Conservation (phyloP, 2,113 vertebrate genomes). For the Naja naja region DNA sequence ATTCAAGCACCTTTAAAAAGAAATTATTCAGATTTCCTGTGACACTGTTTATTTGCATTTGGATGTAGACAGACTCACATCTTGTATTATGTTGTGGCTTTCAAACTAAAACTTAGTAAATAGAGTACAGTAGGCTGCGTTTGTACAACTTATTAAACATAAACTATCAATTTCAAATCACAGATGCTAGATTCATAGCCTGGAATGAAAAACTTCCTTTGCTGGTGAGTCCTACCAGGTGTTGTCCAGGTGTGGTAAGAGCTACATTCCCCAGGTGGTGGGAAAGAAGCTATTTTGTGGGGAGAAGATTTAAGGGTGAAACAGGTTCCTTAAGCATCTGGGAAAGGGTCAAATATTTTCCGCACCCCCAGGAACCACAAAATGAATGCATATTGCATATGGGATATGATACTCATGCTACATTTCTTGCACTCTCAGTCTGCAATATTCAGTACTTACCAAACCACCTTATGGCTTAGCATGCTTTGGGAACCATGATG, state of each 20-base stretch:
- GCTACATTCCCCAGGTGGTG: background rate
- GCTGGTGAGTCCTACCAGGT: background rate
- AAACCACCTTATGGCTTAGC: background rate
- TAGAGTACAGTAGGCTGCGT: background rate
- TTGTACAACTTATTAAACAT: background rate
- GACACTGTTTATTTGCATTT: slow-evolving; percentile 26
- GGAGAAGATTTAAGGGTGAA: background rate
- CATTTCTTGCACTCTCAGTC: background rate
- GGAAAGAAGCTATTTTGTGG: background rate
- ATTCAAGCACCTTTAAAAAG: slow-evolving; percentile 30
- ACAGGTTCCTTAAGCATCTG: background rate
- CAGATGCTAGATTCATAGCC: background rate
- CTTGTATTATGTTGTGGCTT: background rate
- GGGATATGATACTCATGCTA: background rate
- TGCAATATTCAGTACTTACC: background rate
- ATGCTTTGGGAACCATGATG: background rate
- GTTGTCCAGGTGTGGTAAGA: background rate
- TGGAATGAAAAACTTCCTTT: background rate
- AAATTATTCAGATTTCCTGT: slow-evolving; percentile 36
- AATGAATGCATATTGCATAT: background rate
- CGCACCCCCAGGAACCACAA: background rate
- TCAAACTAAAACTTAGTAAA: background rate
- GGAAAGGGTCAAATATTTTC: background rate
- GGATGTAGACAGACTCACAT: background rate
- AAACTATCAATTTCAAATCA: background rate